Percentiles rank a stretch among this genome's conserved stretches.
phyloP scores from a whole-genome alignment of 2,888 invertebrate species.

The Ormyrus nitidulus region DNA sequence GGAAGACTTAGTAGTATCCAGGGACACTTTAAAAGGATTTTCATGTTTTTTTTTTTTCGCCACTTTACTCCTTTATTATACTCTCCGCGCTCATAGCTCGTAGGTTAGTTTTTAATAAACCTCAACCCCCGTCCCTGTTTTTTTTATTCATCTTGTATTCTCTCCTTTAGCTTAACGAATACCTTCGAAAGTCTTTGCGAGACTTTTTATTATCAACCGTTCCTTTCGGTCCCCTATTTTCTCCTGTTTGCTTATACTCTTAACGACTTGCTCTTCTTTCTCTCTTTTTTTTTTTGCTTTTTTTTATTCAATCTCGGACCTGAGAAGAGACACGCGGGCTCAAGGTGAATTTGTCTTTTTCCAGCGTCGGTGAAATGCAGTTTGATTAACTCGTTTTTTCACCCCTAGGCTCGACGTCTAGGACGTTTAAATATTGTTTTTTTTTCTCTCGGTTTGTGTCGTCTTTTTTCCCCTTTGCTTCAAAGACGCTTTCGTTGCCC shows the following conservation, averaged over 20 bases:
- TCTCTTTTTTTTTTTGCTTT: not conserved
- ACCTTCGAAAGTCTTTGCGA: constrained; percentile 33
- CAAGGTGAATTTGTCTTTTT: constrained; percentile 43
- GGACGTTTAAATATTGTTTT: constrained; percentile 35
- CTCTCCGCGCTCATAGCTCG: constrained; percentile 20
- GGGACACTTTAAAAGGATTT: constrained; percentile 64
- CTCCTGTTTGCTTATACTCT: constrained; percentile 28
- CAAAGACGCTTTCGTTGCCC: constrained; percentile 40
- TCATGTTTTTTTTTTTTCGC: constrained; percentile 39
- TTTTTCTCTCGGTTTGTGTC: constrained; percentile 5
- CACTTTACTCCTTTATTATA: constrained; percentile 4
- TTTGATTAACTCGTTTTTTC: constrained; percentile 53
- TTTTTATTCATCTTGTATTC: constrained; percentile 51
- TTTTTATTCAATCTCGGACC: constrained; percentile 30
- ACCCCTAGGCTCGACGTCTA: constrained; percentile 43
- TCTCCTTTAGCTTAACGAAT: constrained; percentile 54
- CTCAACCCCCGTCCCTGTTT: constrained; percentile 50
- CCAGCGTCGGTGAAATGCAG: constrained; percentile 36
- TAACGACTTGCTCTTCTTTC: not conserved
- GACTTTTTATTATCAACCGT: constrained; percentile 59
- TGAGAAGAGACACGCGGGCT: constrained; percentile 50
- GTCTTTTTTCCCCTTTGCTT: constrained; percentile 10
- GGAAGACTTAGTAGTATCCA: constrained; percentile 70
- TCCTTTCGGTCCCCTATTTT: constrained; percentile 59
- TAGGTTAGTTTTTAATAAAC: constrained; percentile 52